A percentile compares a stretch with the other conserved stretches of the same genome.
These are phyloP conservation scores for Trichacis sp. DNA, from an alignment of 2,888 invertebrate genomes.

Conservation along the genomic window DNA sequence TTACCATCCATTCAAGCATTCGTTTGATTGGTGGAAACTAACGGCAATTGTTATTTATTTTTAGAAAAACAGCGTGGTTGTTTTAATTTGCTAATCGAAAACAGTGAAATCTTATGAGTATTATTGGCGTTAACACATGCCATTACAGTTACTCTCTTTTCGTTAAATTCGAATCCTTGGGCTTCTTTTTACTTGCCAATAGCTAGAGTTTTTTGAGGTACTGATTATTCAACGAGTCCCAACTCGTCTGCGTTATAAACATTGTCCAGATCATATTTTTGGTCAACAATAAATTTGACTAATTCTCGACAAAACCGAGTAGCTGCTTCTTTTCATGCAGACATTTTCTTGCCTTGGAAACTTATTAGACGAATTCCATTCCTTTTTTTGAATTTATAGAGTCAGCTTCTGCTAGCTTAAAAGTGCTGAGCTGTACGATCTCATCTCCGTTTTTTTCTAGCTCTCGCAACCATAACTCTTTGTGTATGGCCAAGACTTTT, in stretches of 20 bases:
- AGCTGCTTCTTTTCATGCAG: not conserved
- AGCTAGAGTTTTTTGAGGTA: conserved; percentile 9
- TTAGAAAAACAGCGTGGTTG: too few species aligned
- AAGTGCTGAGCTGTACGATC: not conserved
- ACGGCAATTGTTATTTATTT: too few species aligned
- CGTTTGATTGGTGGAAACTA: too few species aligned
- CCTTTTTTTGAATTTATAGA: not conserved
- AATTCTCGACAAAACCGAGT: not conserved
- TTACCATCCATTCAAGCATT: too few species aligned
- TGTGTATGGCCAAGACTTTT: not conserved
- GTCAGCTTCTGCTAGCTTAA: not conserved
- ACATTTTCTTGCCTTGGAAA: conserved; percentile 10
- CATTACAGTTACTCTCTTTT: too few species aligned
- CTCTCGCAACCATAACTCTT: not conserved
- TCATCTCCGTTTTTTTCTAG: not conserved
- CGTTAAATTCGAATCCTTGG: too few species aligned
- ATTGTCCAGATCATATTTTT: conserved; percentile 13
- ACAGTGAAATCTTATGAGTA: too few species aligned
- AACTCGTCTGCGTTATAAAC: conserved; percentile 20
- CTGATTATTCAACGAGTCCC: not conserved
- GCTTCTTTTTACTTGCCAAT: too few species aligned
- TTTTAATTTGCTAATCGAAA: too few species aligned
- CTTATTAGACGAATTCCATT: conserved; percentile 7
- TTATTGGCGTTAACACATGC: too few species aligned
- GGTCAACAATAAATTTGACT: not conserved